Evolutionary conservation across 2,888 invertebrate species (phyloP).

Genomic region (Lasioglossum morio): DNA sequence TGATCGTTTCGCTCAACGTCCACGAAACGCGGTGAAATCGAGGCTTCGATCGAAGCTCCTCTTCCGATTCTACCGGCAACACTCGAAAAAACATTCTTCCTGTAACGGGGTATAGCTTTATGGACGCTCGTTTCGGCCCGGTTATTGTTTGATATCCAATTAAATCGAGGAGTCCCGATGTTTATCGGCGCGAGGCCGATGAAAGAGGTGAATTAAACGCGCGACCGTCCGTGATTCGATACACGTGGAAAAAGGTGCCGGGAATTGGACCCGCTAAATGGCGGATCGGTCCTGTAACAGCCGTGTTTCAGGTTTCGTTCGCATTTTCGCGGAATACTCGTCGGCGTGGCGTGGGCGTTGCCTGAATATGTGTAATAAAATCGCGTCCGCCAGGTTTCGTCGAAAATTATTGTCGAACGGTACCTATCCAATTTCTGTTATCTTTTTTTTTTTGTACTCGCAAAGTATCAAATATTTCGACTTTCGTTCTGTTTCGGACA

Average conservation of each 20-base stretch:
- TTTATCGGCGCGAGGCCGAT: conserved; percentile 36
- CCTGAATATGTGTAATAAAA: conserved; percentile 17
- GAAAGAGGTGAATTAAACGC: conserved; percentile 45
- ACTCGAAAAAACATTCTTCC: not conserved
- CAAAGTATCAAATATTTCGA: conserved; percentile 1
- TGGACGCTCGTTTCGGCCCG: conserved; percentile 18
- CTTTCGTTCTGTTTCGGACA: not conserved
- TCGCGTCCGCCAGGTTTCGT: not conserved
- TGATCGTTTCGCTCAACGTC: conserved; percentile 17
- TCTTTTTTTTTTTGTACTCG: not conserved
- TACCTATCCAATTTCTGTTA: not conserved
- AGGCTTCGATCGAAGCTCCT: not conserved
- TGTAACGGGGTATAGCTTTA: not conserved
- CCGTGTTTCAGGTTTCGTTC: conserved; percentile 9
- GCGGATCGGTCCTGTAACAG: conserved; percentile 32
- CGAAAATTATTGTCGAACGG: conserved; percentile 3
- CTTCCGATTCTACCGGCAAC: not conserved
- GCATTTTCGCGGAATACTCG: conserved; percentile 6
- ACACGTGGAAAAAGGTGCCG: conserved; percentile 15
- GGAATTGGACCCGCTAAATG: conserved; percentile 12
- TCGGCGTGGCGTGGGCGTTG: not conserved
- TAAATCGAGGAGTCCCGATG: conserved; percentile 40
- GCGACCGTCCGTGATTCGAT: conserved; percentile 14
- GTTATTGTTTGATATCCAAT: conserved; percentile 57
- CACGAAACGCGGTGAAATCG: conserved; percentile 34